phyloP scores from a whole-genome alignment of 92 coral and sea anemone species.

The Heteractis magnifica region DNA sequence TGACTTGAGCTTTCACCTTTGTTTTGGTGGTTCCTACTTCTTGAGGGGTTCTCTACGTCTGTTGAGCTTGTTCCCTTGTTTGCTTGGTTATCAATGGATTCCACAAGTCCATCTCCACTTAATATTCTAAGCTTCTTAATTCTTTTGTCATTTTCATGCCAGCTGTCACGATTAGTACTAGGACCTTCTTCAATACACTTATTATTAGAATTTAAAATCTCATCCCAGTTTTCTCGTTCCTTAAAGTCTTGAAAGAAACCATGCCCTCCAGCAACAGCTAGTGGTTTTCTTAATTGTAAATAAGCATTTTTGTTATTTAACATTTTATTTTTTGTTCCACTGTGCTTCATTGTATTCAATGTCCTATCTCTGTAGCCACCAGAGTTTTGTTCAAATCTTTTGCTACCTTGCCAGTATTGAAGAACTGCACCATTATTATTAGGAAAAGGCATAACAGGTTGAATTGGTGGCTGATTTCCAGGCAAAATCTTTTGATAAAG shows the following conservation, averaged over 20 bases:
- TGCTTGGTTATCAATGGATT: not conserved
- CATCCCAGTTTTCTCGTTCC: not conserved
- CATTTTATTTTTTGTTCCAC: not conserved
- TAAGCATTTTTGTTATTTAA: not conserved
- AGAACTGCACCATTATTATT: not conserved
- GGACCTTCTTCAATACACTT: not conserved
- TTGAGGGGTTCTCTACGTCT: not conserved
- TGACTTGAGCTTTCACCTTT: not conserved
- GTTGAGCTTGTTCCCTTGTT: not conserved
- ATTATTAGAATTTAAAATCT: not conserved
- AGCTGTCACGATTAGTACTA: not conserved
- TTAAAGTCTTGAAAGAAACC: slow-evolving; percentile 11
- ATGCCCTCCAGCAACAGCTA: slow-evolving; percentile 15
- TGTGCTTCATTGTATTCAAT: not conserved
- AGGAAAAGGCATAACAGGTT: not conserved
- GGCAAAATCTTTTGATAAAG: not conserved
- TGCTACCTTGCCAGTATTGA: not conserved
- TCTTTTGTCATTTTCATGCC: not conserved
- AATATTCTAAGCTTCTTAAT: not conserved
- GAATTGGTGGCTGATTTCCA: not conserved
- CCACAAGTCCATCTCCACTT: not conserved
- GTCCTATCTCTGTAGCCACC: not conserved
- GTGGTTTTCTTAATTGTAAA: slow-evolving; percentile 3
- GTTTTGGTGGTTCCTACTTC: not conserved
- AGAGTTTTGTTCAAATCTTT: not conserved